Conservation (phyloP, 2,888 invertebrate species). For the Odontomyia ornata region DNA sequence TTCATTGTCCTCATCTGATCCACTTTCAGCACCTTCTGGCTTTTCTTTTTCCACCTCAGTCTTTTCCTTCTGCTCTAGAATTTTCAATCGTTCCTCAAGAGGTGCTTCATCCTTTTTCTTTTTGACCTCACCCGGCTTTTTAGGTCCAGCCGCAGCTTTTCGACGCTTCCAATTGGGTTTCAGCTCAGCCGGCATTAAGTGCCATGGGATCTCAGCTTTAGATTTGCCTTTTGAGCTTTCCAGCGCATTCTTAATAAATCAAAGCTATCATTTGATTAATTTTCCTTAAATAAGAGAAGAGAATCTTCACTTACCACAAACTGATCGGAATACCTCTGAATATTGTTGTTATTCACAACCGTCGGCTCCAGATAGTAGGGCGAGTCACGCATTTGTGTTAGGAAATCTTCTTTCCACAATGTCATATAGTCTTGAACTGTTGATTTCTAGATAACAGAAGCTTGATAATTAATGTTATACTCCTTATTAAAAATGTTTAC, state of each 20-base stretch:
- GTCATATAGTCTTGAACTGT: conserved; percentile 75
- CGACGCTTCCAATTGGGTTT: conserved; percentile 66
- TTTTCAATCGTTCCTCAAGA: conserved; percentile 67
- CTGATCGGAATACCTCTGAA: conserved; percentile 55
- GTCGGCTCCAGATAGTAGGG: conserved; percentile 62
- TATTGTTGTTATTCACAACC: conserved; percentile 47
- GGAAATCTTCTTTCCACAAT: conserved; percentile 76
- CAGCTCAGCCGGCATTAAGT: conserved; percentile 72
- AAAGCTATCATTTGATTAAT: background rate
- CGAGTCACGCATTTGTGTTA: conserved; percentile 76
- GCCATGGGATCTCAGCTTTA: conserved; percentile 65
- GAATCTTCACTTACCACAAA: conserved; percentile 52
- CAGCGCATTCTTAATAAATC: conserved; percentile 54
- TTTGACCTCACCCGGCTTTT: background rate
- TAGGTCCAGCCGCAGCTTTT: conserved; percentile 51
- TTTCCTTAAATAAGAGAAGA: too few species aligned
- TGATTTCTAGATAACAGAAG: conserved; percentile 58
- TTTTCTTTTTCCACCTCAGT: conserved; percentile 67
- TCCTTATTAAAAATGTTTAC: conserved; percentile 53
- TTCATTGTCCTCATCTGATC: conserved; percentile 63
- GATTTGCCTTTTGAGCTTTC: conserved; percentile 57
- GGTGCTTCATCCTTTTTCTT: conserved; percentile 55
- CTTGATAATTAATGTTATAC: background rate
- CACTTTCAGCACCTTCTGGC: conserved; percentile 72
- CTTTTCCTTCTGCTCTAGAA: conserved; percentile 73